These are phyloP conservation scores for Pachypanchax playfairii DNA, from an alignment of 2,113 vertebrate species.

Conservation along the genomic window DNA sequence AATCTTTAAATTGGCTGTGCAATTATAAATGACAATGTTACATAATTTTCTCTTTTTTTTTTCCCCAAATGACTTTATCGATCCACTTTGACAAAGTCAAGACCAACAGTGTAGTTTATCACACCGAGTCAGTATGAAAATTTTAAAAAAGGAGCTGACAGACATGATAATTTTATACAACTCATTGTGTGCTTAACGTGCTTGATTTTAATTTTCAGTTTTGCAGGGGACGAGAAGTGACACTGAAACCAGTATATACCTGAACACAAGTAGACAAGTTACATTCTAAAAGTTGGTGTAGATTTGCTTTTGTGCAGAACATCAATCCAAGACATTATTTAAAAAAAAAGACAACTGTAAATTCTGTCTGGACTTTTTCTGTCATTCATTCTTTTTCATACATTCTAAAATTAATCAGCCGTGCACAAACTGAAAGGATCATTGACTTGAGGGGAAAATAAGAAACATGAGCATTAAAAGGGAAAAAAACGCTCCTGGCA, in stretches of 20 bases:
- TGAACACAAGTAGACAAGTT: neutral
- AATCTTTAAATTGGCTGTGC: too few species aligned
- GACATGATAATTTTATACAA: neutral
- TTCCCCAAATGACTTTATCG: too few species aligned
- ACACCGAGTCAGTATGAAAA: slow-evolving; percentile 41
- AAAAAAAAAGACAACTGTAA: too few species aligned
- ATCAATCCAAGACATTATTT: too few species aligned
- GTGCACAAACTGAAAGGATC: slow-evolving; percentile 17
- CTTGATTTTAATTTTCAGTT: slow-evolving; percentile 2
- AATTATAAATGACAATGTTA: too few species aligned
- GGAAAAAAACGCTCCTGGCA: slow-evolving; percentile 58
- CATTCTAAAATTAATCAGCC: slow-evolving; percentile 27
- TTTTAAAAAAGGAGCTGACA: neutral
- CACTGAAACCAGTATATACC: neutral
- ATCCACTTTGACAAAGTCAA: too few species aligned
- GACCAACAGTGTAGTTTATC: slow-evolving; percentile 64
- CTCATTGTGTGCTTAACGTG: neutral
- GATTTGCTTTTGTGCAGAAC: too few species aligned
- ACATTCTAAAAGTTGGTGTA: slow-evolving; percentile 29
- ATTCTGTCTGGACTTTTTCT: too few species aligned
- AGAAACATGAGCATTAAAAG: slow-evolving; percentile 21
- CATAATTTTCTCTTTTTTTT: too few species aligned
- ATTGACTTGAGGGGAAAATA: slow-evolving; percentile 21
- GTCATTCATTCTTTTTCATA: too few species aligned
- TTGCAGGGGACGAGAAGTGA: neutral